These are phyloP conservation scores for Trilocha varians DNA, from an alignment of 2,888 invertebrate genomes.

Conservation along the genomic window DNA sequence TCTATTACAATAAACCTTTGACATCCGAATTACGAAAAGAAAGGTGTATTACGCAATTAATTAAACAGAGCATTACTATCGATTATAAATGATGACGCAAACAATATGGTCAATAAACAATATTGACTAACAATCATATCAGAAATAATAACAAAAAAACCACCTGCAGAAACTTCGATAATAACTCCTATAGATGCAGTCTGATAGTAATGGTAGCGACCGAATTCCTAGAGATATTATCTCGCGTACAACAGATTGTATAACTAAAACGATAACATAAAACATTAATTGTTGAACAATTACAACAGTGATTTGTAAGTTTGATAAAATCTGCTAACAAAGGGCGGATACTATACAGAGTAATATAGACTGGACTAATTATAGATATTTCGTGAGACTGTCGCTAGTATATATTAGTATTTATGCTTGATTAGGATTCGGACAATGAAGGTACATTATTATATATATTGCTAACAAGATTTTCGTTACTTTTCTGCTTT, in stretches of 20 bases:
- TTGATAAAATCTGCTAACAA: slow-evolving; percentile 26
- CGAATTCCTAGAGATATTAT: background rate
- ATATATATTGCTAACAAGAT: too few species aligned
- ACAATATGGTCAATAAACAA: background rate
- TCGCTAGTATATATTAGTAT: too few species aligned
- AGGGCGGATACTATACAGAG: slow-evolving; percentile 20
- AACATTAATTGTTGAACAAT: slow-evolving; percentile 37
- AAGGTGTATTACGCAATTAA: too few species aligned
- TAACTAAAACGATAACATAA: slow-evolving; percentile 16
- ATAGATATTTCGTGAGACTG: slow-evolving; percentile 12
- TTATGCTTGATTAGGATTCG: too few species aligned
- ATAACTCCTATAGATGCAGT: background rate
- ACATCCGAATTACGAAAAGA: too few species aligned
- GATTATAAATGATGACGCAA: background rate
- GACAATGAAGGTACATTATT: too few species aligned
- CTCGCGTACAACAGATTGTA: slow-evolving; percentile 10
- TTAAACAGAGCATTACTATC: too few species aligned
- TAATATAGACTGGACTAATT: slow-evolving; percentile 10
- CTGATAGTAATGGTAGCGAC: background rate
- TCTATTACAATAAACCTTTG: too few species aligned
- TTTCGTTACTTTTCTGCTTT: too few species aligned
- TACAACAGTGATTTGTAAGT: slow-evolving; percentile 38
- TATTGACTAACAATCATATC: background rate
- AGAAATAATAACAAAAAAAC: background rate
- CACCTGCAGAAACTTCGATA: background rate